A percentile compares a stretch with the other conserved stretches of the same genome.
phyloP scores from a whole-genome alignment of 2,888 invertebrate genomes.

The Caradrina clavipalpis region DNA sequence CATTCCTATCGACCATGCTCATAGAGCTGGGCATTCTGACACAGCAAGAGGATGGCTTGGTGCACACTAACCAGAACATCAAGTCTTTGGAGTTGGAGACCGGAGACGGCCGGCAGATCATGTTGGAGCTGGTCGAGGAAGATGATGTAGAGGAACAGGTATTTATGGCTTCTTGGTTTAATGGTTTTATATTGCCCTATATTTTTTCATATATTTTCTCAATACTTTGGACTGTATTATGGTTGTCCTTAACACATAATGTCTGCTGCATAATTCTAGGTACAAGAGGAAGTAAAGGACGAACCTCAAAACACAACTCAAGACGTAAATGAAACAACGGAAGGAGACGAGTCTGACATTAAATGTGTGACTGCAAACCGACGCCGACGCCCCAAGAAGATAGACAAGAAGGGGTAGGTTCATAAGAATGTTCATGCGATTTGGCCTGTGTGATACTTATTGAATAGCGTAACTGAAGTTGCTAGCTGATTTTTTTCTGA shows the following conservation, averaged over 20 bases:
- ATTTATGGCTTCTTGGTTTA: background rate
- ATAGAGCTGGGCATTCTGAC: constrained; percentile 77
- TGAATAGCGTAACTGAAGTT: no score
- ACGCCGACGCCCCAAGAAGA: constrained; percentile 21
- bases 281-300: constrained; percentile 10
- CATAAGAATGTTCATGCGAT: no score
- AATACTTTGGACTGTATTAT: no score
- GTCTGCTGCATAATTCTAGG: background rate
- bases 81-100: constrained; percentile 76
- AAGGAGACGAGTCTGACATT: constrained; percentile 9
- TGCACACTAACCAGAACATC: constrained; percentile 66
- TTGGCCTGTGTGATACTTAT: no score
- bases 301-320: background rate
- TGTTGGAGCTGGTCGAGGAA: constrained; percentile 77
- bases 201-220: no score
- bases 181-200: no score
- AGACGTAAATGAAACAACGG: background rate
- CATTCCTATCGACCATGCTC: constrained; percentile 76
- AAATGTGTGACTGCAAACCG: constrained; percentile 17
- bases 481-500: no score
- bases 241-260: no score
- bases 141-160: constrained; percentile 65
- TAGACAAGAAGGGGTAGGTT: constrained; percentile 35
- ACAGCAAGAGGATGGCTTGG: constrained; percentile 64
- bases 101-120: constrained; percentile 71